Conservation (phyloP, 64 coral and sea anemone genomes). For the Hydrozoanthus tunicans region DNA sequence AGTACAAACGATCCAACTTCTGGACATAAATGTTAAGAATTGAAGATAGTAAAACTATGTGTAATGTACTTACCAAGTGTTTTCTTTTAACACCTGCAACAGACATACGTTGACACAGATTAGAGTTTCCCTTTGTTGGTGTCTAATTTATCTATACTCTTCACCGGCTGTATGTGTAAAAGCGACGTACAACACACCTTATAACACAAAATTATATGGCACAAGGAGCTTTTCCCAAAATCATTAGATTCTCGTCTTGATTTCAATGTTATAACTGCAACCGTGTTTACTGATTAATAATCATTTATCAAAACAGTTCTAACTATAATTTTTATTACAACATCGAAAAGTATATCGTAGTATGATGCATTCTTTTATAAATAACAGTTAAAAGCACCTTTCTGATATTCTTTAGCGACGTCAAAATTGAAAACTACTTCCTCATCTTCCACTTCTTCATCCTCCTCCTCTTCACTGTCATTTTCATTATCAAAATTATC, state of each 20-base stretch:
- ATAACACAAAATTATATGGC: too few relatives aligned
- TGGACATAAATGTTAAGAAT: too few relatives aligned
- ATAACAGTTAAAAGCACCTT: background rate
- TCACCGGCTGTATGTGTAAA: too few relatives aligned
- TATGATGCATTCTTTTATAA: background rate
- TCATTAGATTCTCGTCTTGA: too few relatives aligned
- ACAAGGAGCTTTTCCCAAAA: too few relatives aligned
- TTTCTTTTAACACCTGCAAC: slow-evolving; percentile 47
- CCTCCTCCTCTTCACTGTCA: background rate
- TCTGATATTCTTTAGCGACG: background rate
- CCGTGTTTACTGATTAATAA: too few relatives aligned
- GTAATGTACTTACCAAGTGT: slow-evolving; percentile 12
- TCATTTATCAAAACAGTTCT: too few relatives aligned
- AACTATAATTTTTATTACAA: background rate
- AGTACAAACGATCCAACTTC: too few relatives aligned
- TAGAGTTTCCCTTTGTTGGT: background rate
- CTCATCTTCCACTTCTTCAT: slow-evolving; percentile 12
- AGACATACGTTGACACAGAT: background rate
- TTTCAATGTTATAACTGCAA: too few relatives aligned
- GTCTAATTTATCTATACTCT: too few relatives aligned
- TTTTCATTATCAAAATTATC: background rate
- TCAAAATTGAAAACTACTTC: slow-evolving; percentile 34
- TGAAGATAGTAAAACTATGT: background rate
- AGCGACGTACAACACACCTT: too few relatives aligned
- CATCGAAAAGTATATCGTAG: background rate